These are phyloP conservation scores for Choreutis nemorana DNA, from an alignment of 2,888 invertebrate genomes.

Conservation along the genomic window DNA sequence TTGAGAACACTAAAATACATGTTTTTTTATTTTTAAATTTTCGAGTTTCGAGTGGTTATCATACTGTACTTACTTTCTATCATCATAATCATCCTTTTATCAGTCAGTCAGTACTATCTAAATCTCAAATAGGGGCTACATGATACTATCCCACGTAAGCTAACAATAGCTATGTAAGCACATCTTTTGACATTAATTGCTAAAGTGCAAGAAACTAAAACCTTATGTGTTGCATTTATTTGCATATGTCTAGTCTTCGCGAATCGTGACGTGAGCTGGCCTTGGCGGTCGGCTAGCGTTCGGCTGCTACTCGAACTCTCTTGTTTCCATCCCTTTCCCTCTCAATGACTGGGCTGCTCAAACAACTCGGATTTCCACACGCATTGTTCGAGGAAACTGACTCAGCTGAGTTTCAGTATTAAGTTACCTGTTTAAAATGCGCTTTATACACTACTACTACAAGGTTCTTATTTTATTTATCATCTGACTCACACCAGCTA, in stretches of 20 bases:
- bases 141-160: too few relatives aligned
- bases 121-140: too few relatives aligned
- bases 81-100: too few relatives aligned
- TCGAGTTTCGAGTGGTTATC: too few relatives aligned
- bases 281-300: constrained; percentile 54
- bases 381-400: constrained; percentile 50
- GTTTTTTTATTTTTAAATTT: too few relatives aligned
- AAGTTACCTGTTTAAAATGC: constrained; percentile 18
- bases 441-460: constrained; percentile 21
- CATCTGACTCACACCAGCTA: constrained; percentile 16
- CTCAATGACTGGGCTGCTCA: constrained; percentile 40
- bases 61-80: too few relatives aligned
- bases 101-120: too few relatives aligned
- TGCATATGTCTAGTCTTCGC: constrained; percentile 49
- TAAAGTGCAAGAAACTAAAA: constrained; percentile 38
- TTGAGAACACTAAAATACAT: too few relatives aligned
- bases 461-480: constrained; percentile 22
- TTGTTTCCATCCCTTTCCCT: constrained; percentile 35
- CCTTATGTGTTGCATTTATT: constrained; percentile 19
- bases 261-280: constrained; percentile 56
- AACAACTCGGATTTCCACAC: constrained; percentile 51
- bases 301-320: constrained; percentile 31
- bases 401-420: constrained; percentile 33
- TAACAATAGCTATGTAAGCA: too few relatives aligned
- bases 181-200: constrained; percentile 1